Evolutionary conservation across 2,888 invertebrate species (phyloP).

Genomic region (Morpho deidamia): DNA sequence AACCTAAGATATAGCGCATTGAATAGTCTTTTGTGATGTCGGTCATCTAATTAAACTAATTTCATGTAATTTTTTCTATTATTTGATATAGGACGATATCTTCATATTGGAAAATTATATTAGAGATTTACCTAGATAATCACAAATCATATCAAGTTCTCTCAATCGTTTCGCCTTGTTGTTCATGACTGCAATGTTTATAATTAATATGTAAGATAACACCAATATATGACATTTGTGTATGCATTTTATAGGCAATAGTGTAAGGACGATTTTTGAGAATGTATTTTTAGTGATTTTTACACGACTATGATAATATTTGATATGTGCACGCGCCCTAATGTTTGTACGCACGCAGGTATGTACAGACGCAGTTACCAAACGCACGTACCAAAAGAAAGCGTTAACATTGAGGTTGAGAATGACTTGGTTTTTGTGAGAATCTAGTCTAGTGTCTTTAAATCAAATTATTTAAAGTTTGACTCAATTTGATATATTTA

Average conservation of each 20-base stretch:
- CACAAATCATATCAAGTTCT: neutral
- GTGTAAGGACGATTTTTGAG: conserved; percentile 22
- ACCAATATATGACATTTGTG: conserved; percentile 5
- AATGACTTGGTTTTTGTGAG: conserved; percentile 1
- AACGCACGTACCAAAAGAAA: neutral
- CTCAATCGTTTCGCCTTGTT: neutral
- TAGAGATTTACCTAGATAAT: conserved; percentile 8
- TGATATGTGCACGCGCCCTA: neutral
- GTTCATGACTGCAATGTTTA: neutral
- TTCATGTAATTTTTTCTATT: conserved; percentile 7
- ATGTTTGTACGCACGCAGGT: neutral
- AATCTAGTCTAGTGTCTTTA: neutral
- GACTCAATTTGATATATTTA: no score
- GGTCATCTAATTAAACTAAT: neutral
- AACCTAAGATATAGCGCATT: neutral
- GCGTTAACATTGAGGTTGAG: neutral
- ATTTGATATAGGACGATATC: conserved; percentile 48
- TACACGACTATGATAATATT: neutral
- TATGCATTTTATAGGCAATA: conserved; percentile 7
- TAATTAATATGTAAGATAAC: conserved; percentile 11
- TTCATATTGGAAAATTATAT: conserved; percentile 24
- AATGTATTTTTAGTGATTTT: conserved; percentile 17
- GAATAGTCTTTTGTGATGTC: conserved; percentile 1
- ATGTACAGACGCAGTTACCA: neutral
- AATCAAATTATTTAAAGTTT: no score